Percentiles rank a stretch among this genome's conserved stretches.
phyloP scores from a whole-genome alignment of 2,888 invertebrate genomes.

The Coecobrya sp. region DNA sequence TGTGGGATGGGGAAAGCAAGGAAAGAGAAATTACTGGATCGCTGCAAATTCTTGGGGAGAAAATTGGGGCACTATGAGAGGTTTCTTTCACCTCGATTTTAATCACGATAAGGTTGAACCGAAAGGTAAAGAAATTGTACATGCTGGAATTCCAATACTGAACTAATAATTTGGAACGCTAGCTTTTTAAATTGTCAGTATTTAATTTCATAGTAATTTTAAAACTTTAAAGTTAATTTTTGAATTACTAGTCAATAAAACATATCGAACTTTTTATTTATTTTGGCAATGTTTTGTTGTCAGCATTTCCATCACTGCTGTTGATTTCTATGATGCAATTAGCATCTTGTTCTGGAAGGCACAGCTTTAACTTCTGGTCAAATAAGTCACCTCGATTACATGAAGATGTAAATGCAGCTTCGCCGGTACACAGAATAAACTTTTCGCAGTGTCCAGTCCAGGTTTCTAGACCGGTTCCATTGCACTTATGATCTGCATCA shows the following conservation, averaged over 20 bases:
- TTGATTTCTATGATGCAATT: conserved; percentile 7
- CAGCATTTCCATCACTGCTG: background rate
- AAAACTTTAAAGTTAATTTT: too few relatives aligned
- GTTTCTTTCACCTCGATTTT: conserved; percentile 47
- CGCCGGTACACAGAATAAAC: conserved; percentile 70
- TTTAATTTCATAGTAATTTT: too few relatives aligned
- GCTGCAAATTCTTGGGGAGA: conserved; percentile 54
- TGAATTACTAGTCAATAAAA: background rate
- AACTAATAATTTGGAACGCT: background rate
- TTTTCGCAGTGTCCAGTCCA: conserved; percentile 56
- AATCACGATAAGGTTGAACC: background rate
- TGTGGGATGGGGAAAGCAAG: conserved; percentile 35
- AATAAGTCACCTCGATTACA: conserved; percentile 75
- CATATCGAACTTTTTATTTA: background rate
- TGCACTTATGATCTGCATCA: conserved; percentile 50
- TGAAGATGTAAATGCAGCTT: conserved; percentile 54
- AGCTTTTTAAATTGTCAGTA: too few relatives aligned
- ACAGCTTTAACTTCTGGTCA: conserved; percentile 57
- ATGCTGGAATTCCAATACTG: conserved; percentile 10
- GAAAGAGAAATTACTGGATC: conserved; percentile 28
- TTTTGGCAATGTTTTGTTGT: background rate
- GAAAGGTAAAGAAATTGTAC: background rate
- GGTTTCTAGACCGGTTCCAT: conserved; percentile 51
- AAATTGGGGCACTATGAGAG: background rate
- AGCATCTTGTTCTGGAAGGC: conserved; percentile 65